phyloP scores from a whole-genome alignment of 1,140 invertebrate genomes.

The Lordiphosa collinella region DNA sequence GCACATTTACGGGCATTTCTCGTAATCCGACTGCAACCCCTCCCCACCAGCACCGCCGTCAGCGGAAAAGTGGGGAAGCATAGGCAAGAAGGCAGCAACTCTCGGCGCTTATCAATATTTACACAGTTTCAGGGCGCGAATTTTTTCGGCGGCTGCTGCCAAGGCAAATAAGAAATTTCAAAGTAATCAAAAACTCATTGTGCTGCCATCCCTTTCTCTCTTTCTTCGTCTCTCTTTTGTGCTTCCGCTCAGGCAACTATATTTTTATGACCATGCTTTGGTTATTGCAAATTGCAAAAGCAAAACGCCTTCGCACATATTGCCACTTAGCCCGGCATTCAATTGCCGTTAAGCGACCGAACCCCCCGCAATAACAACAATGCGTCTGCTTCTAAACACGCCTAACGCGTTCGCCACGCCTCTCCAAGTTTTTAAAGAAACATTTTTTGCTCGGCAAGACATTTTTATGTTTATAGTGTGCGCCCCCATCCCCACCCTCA shows the following conservation, averaged over 20 bases:
- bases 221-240: not conserved
- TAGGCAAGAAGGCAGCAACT: conserved; percentile 16
- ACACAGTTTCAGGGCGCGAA: conserved; percentile 60
- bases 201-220: conserved; percentile 23
- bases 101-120: conserved; percentile 70
- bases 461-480: conserved; percentile 68
- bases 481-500: conserved; percentile 4
- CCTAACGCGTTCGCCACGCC: conserved; percentile 50
- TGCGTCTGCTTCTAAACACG: conserved; percentile 46
- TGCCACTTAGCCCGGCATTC: conserved; percentile 70
- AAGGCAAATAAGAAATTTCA: conserved; percentile 76
- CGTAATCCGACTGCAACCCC: conserved; percentile 1
- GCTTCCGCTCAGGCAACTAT: conserved; percentile 54
- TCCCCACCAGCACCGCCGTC: not conserved
- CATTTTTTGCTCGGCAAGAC: conserved; percentile 35
- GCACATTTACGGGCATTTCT: conserved; percentile 5
- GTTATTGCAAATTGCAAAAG: conserved; percentile 76
- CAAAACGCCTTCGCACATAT: conserved; percentile 71
- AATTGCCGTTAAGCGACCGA: conserved; percentile 63
- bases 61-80: conserved; percentile 20
- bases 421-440: conserved; percentile 65
- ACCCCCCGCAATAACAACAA: conserved; percentile 34
- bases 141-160: conserved; percentile 40
- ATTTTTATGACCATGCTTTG: conserved; percentile 71
- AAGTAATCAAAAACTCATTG: conserved; percentile 77